Percentiles rank a stretch among this genome's conserved stretches.
These are phyloP conservation scores for Augochlorella aurata DNA, from an alignment of 2,888 invertebrate genomes.

Conservation along the genomic window DNA sequence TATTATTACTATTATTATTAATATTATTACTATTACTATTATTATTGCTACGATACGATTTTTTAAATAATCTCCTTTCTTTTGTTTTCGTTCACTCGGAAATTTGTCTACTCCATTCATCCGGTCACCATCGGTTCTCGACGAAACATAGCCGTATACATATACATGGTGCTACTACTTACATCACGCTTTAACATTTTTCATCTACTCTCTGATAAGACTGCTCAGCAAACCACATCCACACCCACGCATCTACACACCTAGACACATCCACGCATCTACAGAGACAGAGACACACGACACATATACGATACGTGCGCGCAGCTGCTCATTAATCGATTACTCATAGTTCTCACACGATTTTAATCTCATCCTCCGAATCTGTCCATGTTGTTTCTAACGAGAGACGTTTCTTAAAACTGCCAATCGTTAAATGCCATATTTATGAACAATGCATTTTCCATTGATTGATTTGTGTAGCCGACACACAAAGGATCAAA, in stretches of 20 bases:
- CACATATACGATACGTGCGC: not conserved
- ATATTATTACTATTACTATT: not conserved
- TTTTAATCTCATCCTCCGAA: conserved; percentile 58
- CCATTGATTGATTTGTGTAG: conserved; percentile 69
- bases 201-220: conserved; percentile 75
- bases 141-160: conserved; percentile 55
- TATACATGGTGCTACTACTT: conserved; percentile 69
- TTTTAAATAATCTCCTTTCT: not conserved
- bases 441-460: conserved; percentile 69
- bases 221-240: conserved; percentile 73
- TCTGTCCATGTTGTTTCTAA: conserved; percentile 58
- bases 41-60: not conserved
- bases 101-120: conserved; percentile 48
- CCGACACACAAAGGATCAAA: conserved; percentile 42
- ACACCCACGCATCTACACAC: conserved; percentile 22
- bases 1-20: not conserved
- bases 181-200: conserved; percentile 67
- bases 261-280: not conserved
- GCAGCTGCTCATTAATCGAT: conserved; percentile 59
- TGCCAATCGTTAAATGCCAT: conserved; percentile 78
- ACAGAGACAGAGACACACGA: not conserved
- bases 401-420: conserved; percentile 68
- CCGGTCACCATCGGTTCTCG: conserved; percentile 62
- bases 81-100: conserved; percentile 25
- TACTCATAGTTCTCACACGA: conserved; percentile 63